These are phyloP conservation scores for Mastigias papua DNA, from an alignment of 30 jellyfish, hydroid and myxozoan genomes.

Conservation along the genomic window DNA sequence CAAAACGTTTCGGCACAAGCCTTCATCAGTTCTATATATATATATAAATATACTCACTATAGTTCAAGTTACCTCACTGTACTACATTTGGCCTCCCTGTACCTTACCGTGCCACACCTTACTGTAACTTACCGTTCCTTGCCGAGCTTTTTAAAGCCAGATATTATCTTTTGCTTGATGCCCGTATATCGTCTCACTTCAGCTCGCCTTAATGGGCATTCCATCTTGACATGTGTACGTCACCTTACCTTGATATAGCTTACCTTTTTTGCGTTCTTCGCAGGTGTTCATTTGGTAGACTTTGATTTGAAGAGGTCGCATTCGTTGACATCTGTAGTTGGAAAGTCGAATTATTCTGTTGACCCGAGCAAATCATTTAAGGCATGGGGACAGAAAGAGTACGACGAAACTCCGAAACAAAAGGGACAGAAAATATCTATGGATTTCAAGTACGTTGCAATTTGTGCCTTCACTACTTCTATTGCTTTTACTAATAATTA, in stretches of 20 bases:
- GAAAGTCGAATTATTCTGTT: slow-evolving; percentile 48
- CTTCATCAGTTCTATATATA: too few relatives aligned
- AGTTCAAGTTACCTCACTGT: too few relatives aligned
- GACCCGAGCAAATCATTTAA: slow-evolving; percentile 59
- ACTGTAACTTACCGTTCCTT: too few relatives aligned
- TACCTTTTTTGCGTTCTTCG: neutral
- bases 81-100: too few relatives aligned
- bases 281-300: slow-evolving; percentile 68
- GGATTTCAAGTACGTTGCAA: slow-evolving; percentile 49
- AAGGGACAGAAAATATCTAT: slow-evolving; percentile 54
- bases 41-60: too few relatives aligned
- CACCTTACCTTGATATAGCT: neutral
- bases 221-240: too few relatives aligned
- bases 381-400: slow-evolving; percentile 63
- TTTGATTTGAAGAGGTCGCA: slow-evolving; percentile 69
- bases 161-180: too few relatives aligned
- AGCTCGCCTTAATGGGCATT: too few relatives aligned
- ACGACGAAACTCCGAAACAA: slow-evolving; percentile 13
- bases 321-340: slow-evolving; percentile 52
- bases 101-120: too few relatives aligned
- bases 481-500: neutral
- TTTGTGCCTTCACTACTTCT: neutral
- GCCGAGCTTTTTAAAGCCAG: too few relatives aligned
- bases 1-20: too few relatives aligned
- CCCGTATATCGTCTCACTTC: too few relatives aligned